A percentile compares a stretch with the other conserved stretches of the same genome.
Evolutionary conservation across 2,888 invertebrate species (phyloP).

Genomic region (Rhorus exstirpatorius): DNA sequence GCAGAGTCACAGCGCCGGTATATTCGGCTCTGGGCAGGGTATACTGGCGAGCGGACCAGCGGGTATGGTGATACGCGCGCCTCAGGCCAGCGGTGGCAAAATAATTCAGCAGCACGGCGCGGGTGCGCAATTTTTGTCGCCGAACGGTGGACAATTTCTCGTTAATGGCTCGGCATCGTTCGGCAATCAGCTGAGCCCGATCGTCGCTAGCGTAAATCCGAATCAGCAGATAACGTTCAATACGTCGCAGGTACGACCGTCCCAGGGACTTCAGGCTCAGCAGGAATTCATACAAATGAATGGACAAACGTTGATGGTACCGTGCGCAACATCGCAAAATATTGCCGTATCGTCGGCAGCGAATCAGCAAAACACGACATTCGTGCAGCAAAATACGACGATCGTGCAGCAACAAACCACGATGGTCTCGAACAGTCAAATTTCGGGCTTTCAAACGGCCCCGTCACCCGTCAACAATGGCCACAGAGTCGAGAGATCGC

Average conservation of each 20-base stretch:
- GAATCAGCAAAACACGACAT: slow-evolving; percentile 90
- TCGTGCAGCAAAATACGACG: slow-evolving; percentile 94
- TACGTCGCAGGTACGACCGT: slow-evolving; percentile 86
- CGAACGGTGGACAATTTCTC: slow-evolving; percentile 90
- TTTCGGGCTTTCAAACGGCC: slow-evolving; percentile 85
- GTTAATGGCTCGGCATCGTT: slow-evolving; percentile 90
- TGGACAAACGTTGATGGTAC: slow-evolving; percentile 91
- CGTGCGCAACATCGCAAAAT: slow-evolving; percentile 88
- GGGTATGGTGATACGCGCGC: slow-evolving; percentile 93
- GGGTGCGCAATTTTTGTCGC: slow-evolving; percentile 91
- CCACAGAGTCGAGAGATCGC: slow-evolving; percentile 81
- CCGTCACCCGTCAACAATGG: slow-evolving; percentile 73
- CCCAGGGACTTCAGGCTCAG: slow-evolving; percentile 87
- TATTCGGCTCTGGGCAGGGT: slow-evolving; percentile 90
- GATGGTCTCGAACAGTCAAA: slow-evolving; percentile 90
- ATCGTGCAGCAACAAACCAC: slow-evolving; percentile 94
- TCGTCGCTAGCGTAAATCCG: slow-evolving; percentile 91
- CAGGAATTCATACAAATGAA: slow-evolving; percentile 92
- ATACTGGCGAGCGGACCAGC: slow-evolving; percentile 90
- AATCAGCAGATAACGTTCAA: slow-evolving; percentile 90
- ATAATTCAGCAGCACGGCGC: slow-evolving; percentile 90
- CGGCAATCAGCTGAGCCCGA: slow-evolving; percentile 92
- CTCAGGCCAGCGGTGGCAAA: slow-evolving; percentile 90
- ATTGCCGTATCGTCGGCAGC: slow-evolving; percentile 87
- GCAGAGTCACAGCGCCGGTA: slow-evolving; percentile 88